Percentiles rank a stretch among this genome's conserved stretches.
These are phyloP conservation scores for Andrena cerasifolii DNA, from an alignment of 1,140 invertebrate genomes.

Conservation along the genomic window DNA sequence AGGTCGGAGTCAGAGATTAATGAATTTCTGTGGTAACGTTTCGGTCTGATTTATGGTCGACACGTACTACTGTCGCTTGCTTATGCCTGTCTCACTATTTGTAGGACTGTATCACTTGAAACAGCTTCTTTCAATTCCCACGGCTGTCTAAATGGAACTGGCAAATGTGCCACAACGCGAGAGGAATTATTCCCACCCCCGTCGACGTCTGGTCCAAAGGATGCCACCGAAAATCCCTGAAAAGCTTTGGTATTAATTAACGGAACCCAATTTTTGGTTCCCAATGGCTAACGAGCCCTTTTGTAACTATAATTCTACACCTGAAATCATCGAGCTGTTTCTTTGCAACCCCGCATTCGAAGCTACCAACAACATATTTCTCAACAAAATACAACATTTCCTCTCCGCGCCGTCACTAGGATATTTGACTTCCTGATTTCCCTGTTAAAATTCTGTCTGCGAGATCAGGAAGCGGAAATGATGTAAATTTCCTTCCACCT, in stretches of 20 bases:
- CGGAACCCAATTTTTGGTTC: slow-evolving; percentile 1
- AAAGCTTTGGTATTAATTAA: background rate
- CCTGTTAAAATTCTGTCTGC: slow-evolving; percentile 1
- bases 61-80: too few species aligned
- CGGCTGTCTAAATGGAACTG: too few species aligned
- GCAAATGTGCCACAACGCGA: too few species aligned
- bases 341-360: background rate
- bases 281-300: background rate
- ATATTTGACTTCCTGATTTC: slow-evolving; percentile 2
- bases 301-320: background rate
- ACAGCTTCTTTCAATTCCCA: too few species aligned
- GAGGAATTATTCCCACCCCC: background rate
- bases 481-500: background rate
- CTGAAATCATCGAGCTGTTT: background rate
- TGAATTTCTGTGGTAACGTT: too few species aligned
- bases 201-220: background rate
- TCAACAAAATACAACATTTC: background rate
- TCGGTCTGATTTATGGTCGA: too few species aligned
- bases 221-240: background rate
- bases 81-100: too few species aligned
- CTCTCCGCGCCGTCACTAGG: background rate
- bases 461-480: background rate
- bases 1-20: too few species aligned
- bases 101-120: too few species aligned
- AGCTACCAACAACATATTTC: background rate